phyloP scores from a whole-genome alignment of 1,140 invertebrate species.

The Grapholita molesta region DNA sequence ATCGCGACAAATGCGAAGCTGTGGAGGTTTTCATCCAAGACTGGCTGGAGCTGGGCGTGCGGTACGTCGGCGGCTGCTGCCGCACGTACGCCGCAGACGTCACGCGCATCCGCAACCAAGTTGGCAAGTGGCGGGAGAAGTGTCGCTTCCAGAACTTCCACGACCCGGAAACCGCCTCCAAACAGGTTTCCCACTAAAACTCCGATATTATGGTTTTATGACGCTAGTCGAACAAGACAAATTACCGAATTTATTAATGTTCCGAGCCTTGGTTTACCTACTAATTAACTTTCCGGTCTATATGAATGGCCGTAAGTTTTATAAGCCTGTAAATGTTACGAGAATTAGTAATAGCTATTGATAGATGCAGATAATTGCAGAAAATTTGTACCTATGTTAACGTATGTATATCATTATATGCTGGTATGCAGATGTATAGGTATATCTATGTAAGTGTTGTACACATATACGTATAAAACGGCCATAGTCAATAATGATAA shows the following conservation, averaged over 20 bases:
- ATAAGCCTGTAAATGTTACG: slow-evolving; percentile 5
- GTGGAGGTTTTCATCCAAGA: slow-evolving; percentile 79
- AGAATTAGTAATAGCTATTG: neutral
- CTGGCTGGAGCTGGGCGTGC: slow-evolving; percentile 82
- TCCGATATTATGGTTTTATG: neutral
- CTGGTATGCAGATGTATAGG: no score
- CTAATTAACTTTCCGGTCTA: slow-evolving; percentile 5
- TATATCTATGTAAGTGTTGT: no score
- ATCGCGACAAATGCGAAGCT: slow-evolving; percentile 78
- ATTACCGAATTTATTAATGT: slow-evolving; percentile 15
- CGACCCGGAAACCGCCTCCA: neutral
- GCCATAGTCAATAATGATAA: no score
- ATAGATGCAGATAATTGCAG: neutral
- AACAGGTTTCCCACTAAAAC: neutral
- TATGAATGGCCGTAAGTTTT: neutral
- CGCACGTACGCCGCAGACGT: slow-evolving; percentile 82
- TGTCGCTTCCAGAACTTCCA: slow-evolving; percentile 42
- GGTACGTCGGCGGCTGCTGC: slow-evolving; percentile 85
- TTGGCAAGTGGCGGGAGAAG: slow-evolving; percentile 75
- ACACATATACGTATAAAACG: no score
- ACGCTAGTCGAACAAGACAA: slow-evolving; percentile 5
- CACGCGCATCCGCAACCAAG: slow-evolving; percentile 78
- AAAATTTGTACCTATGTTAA: no score
- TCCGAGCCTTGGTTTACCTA: slow-evolving; percentile 2
- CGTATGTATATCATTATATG: no score